phyloP scores from a whole-genome alignment of 92 coral and sea anemone genomes.

The Phenganax marumi region DNA sequence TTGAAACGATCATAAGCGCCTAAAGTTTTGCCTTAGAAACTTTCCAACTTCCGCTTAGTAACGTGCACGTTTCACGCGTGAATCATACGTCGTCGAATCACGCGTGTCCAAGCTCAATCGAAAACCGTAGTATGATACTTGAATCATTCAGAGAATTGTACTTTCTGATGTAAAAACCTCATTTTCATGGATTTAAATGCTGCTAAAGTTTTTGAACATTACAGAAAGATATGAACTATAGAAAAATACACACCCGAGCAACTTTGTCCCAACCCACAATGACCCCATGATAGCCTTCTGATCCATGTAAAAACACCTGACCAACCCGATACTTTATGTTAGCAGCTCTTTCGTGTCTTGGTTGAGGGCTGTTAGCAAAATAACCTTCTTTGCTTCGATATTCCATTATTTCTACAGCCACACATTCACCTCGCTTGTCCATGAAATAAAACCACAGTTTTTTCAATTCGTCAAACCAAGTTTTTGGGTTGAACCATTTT shows the following conservation, averaged over 20 bases:
- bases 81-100: too few species aligned
- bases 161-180: too few species aligned
- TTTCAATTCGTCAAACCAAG: slow-evolving; percentile 64
- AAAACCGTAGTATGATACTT: too few species aligned
- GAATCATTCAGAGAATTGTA: too few species aligned
- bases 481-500: slow-evolving; percentile 72
- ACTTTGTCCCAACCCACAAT: slow-evolving; percentile 96
- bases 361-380: slow-evolving; percentile 72
- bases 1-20: too few species aligned
- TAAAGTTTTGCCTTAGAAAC: too few species aligned
- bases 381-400: slow-evolving; percentile 68
- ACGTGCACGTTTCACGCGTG: too few species aligned
- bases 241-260: slow-evolving; percentile 58
- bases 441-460: slow-evolving; percentile 43
- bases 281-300: slow-evolving; percentile 85
- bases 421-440: slow-evolving; percentile 83
- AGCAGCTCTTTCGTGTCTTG: slow-evolving; percentile 69
- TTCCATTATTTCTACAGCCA: slow-evolving; percentile 81
- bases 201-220: neutral
- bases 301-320: slow-evolving; percentile 79
- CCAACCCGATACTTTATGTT: slow-evolving; percentile 77
- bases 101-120: too few species aligned
- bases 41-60: too few species aligned
- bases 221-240: neutral
- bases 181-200: neutral